A percentile compares a stretch with the other conserved stretches of the same genome.
phyloP scores from a whole-genome alignment of 2,113 vertebrate species.

The Zapornia atra region DNA sequence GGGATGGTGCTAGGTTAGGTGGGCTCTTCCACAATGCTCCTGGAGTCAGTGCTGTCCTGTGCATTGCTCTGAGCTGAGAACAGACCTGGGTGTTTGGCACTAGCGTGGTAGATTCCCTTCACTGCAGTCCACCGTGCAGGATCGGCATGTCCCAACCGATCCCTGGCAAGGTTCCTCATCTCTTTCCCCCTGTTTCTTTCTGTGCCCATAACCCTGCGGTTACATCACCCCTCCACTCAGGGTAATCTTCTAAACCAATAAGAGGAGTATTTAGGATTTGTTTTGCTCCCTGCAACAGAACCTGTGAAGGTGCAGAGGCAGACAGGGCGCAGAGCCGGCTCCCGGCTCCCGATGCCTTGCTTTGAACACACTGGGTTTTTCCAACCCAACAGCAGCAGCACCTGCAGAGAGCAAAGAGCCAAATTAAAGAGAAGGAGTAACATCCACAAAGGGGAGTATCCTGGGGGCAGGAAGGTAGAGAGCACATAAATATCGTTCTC shows the following conservation, averaged over 20 bases:
- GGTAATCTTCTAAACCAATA: background rate
- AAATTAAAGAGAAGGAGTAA: background rate
- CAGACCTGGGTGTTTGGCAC: accelerated
- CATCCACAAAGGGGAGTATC: background rate
- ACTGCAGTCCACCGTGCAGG: accelerated
- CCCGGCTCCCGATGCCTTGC: background rate
- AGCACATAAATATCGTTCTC: background rate
- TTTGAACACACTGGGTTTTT: conserved; percentile 7
- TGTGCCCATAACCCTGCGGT: background rate
- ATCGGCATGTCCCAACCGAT: background rate
- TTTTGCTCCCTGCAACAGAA: conserved; percentile 4
- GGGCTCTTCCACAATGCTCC: background rate
- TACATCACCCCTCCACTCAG: background rate
- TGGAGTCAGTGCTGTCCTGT: accelerated
- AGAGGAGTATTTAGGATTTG: background rate
- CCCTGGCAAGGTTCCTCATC: background rate
- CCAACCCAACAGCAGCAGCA: conserved; percentile 27
- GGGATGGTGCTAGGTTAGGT: background rate
- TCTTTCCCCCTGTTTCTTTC: background rate
- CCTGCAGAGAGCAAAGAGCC: background rate
- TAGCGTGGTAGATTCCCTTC: background rate
- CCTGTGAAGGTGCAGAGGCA: background rate
- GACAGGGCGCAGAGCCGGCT: accelerated
- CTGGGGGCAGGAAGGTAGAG: background rate
- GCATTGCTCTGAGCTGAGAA: background rate